Evolutionary conservation across 2,113 vertebrate genomes (phyloP).

Genomic region (Psammodynastes pulverulentus): DNA sequence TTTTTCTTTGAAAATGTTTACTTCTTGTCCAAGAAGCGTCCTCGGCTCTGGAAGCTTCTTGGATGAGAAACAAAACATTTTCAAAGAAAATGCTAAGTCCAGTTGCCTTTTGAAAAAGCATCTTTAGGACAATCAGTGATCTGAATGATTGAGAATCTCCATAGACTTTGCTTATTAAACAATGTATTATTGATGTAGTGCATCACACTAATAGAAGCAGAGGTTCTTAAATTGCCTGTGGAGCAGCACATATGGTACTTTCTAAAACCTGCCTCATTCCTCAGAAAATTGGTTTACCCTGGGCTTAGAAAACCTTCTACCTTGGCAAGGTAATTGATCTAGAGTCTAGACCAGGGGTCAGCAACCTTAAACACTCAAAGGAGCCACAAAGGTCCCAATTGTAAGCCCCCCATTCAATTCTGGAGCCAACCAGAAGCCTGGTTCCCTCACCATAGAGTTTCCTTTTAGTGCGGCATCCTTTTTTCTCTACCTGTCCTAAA

Average conservation of each 20-base stretch:
- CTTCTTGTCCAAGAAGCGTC: not conserved
- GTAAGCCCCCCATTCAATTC: too few species aligned
- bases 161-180: not conserved
- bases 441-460: too few species aligned
- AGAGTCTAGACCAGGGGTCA: not conserved
- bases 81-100: not conserved
- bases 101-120: not conserved
- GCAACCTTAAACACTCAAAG: too few species aligned
- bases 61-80: not conserved
- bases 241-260: not conserved
- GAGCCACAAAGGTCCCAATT: too few species aligned
- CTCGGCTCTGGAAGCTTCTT: not conserved
- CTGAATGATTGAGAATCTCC: not conserved
- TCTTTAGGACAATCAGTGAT: not conserved
- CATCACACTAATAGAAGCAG: not conserved
- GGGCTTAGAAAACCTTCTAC: not conserved
- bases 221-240: not conserved
- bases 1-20: not conserved
- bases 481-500: too few species aligned
- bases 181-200: not conserved
- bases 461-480: too few species aligned
- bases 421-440: too few species aligned
- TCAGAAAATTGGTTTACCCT: not conserved
- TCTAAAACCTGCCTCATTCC: not conserved
- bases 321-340: not conserved